These are phyloP conservation scores for Choristoneura rosaceana DNA, from an alignment of 2,888 invertebrate species.

Conservation along the genomic window DNA sequence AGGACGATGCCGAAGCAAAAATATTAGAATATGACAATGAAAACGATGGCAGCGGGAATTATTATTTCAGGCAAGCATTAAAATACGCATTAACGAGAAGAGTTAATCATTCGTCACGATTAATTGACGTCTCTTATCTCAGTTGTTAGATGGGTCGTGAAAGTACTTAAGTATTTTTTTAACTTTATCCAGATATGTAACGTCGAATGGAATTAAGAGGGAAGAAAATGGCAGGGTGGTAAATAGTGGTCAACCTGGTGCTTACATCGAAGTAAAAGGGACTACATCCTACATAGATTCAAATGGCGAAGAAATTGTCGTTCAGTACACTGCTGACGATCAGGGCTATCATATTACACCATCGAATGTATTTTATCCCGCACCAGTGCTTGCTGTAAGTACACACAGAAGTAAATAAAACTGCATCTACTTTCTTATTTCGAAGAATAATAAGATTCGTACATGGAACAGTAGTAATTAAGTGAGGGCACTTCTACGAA, in stretches of 20 bases:
- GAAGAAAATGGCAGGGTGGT: background rate
- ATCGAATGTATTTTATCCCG: background rate
- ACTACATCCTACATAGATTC: background rate
- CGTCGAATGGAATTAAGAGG: constrained; percentile 5
- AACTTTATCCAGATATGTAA: background rate
- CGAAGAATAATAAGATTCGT: too few relatives aligned
- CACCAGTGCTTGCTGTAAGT: background rate
- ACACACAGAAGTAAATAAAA: background rate
- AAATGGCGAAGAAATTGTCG: background rate
- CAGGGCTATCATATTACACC: background rate
- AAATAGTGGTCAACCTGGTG: background rate
- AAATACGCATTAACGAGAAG: too few relatives aligned
- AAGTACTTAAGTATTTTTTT: background rate
- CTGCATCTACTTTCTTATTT: too few relatives aligned
- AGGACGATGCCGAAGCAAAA: constrained; percentile 4
- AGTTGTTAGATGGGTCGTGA: too few relatives aligned
- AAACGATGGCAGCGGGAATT: constrained; percentile 51
- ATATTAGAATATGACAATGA: constrained; percentile 5
- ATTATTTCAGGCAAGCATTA: background rate
- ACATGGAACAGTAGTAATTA: too few relatives aligned
- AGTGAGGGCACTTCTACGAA: too few relatives aligned
- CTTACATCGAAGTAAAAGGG: background rate
- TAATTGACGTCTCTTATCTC: too few relatives aligned
- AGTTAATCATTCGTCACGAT: too few relatives aligned
- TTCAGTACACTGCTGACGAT: background rate